Evolutionary conservation across 2,888 invertebrate genomes (phyloP).

Genomic region (Parasteatoda lunata): DNA sequence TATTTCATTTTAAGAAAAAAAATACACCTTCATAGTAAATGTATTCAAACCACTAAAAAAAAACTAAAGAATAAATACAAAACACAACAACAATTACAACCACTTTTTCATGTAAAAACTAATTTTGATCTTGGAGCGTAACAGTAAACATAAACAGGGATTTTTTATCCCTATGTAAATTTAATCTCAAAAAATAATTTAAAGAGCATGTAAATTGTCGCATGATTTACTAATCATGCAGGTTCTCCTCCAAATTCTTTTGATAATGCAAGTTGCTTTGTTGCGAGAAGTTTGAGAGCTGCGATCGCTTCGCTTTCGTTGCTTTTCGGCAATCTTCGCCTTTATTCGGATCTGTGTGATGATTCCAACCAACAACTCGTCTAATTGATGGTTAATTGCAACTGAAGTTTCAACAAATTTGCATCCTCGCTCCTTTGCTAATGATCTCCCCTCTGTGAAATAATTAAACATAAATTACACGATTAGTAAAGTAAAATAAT

Average conservation of each 20-base stretch:
- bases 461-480: background rate
- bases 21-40: no score
- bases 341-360: constrained; percentile 92
- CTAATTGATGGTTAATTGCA: constrained; percentile 96
- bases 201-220: constrained; percentile 77
- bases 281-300: constrained; percentile 1
- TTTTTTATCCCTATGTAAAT: no score
- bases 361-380: constrained; percentile 94
- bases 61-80: no score
- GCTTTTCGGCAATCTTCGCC: constrained; percentile 69
- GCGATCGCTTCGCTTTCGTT: constrained; percentile 13
- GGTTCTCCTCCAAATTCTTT: constrained; percentile 82
- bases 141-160: no score
- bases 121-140: no score
- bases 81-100: no score
- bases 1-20: no score
- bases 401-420: constrained; percentile 97
- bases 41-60: no score
- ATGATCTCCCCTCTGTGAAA: constrained; percentile 89
- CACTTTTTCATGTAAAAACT: no score
- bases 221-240: constrained; percentile 76
- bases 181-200: background rate
- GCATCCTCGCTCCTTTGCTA: constrained; percentile 91
- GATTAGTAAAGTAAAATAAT: no score
- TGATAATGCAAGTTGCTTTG: constrained; percentile 86